Percentiles rank a stretch among this genome's conserved stretches.
Evolutionary conservation across 2,888 invertebrate genomes (phyloP).

Genomic region (Acleris cristana): DNA sequence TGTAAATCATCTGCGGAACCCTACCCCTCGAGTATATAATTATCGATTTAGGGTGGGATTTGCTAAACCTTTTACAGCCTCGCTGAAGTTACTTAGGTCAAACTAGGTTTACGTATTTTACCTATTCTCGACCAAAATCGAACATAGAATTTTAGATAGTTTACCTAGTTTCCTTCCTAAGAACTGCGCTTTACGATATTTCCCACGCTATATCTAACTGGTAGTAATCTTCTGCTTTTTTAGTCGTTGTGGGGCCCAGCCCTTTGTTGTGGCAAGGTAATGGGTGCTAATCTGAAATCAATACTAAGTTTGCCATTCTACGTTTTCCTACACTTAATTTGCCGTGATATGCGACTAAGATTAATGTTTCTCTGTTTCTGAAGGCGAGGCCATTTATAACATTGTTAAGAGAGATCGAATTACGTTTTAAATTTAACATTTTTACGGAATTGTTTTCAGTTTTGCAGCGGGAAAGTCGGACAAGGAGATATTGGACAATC

Average conservation of each 20-base stretch:
- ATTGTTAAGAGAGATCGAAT: not conserved
- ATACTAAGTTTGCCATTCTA: constrained; percentile 52
- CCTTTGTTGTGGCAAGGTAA: constrained; percentile 53
- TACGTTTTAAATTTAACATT: constrained; percentile 6
- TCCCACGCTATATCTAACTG: not conserved
- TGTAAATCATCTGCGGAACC: constrained; percentile 44
- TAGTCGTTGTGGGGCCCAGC: constrained; percentile 46
- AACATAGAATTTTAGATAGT: too few species aligned
- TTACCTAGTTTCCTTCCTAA: too few species aligned
- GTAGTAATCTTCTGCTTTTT: constrained; percentile 28
- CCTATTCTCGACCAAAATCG: not conserved
- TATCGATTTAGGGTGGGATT: constrained; percentile 20
- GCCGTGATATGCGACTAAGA: constrained; percentile 54
- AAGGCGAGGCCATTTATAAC: constrained; percentile 12
- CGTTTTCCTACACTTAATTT: constrained; percentile 58
- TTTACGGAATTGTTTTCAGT: constrained; percentile 71
- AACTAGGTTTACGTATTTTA: not conserved
- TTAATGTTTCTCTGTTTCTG: constrained; percentile 48
- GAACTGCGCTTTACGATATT: too few species aligned
- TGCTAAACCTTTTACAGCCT: constrained; percentile 12
- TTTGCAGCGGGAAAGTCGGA: constrained; percentile 96
- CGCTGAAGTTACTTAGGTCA: not conserved
- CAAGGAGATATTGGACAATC: constrained; percentile 96
- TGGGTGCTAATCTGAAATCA: constrained; percentile 68
- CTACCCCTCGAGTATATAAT: constrained; percentile 43